phyloP scores from a whole-genome alignment of 2,888 invertebrate species.

The Tetrapedia diversipes region DNA sequence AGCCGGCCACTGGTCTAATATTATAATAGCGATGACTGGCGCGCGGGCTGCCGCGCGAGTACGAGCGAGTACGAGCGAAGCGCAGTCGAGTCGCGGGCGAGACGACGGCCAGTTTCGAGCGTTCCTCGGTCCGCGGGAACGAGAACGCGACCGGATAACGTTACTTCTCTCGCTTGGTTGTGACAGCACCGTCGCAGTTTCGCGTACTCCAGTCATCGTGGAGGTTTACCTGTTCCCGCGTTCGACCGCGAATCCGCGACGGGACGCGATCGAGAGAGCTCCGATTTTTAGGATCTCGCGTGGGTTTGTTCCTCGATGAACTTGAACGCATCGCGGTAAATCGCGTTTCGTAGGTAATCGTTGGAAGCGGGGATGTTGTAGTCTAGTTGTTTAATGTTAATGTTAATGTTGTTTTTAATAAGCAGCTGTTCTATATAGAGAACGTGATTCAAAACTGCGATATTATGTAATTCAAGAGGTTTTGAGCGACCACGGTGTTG shows the following conservation, averaged over 20 bases:
- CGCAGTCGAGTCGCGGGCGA: slow-evolving; percentile 42
- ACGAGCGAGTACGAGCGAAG: slow-evolving; percentile 34
- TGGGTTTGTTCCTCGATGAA: background rate
- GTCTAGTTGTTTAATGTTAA: too few relatives aligned
- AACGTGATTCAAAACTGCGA: too few relatives aligned
- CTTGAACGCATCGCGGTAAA: background rate
- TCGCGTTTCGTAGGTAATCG: too few relatives aligned
- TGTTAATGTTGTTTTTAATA: too few relatives aligned
- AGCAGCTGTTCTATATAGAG: too few relatives aligned
- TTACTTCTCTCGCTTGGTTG: slow-evolving; percentile 56
- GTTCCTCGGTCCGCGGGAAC: slow-evolving; percentile 52
- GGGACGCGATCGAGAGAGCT: too few relatives aligned
- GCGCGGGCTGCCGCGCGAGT: slow-evolving; percentile 40
- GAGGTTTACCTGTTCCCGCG: slow-evolving; percentile 7
- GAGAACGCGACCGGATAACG: slow-evolving; percentile 63
- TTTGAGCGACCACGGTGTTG: too few relatives aligned
- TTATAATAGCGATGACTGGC: slow-evolving; percentile 78
- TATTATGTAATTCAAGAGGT: too few relatives aligned
- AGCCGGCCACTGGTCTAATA: slow-evolving; percentile 79
- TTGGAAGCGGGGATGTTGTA: too few relatives aligned
- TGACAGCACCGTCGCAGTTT: slow-evolving; percentile 55
- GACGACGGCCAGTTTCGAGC: slow-evolving; percentile 53
- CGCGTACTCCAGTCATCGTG: slow-evolving; percentile 39
- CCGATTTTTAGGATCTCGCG: too few relatives aligned
- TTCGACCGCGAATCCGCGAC: background rate